Evolutionary conservation across 1,140 invertebrate genomes (phyloP).

Genomic region (Capitella teleta): DNA sequence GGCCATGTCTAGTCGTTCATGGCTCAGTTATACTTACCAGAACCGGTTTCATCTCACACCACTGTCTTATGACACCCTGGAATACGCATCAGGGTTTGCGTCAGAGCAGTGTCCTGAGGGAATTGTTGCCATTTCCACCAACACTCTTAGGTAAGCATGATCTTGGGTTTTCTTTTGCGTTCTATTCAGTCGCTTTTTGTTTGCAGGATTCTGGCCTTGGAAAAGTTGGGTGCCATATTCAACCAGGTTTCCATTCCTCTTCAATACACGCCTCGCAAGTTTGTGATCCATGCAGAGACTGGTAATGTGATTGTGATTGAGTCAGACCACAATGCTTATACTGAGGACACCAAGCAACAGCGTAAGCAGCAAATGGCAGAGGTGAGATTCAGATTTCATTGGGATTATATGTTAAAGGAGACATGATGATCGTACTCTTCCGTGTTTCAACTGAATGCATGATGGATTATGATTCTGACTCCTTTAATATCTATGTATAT

Average conservation of each 20-base stretch:
- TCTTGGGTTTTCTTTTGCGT: not conserved
- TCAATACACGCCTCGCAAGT: slow-evolving; percentile 91
- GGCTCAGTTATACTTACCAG: slow-evolving; percentile 98
- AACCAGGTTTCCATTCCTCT: slow-evolving; percentile 76
- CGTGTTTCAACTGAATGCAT: too few species aligned
- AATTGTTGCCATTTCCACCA: slow-evolving; percentile 96
- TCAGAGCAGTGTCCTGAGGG: slow-evolving; percentile 99
- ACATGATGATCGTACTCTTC: too few species aligned
- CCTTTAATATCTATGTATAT: too few species aligned
- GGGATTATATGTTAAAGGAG: too few species aligned
- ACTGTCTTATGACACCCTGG: slow-evolving; percentile 87
- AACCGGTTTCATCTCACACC: slow-evolving; percentile 84
- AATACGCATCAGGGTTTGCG: slow-evolving; percentile 95
- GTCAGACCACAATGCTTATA: slow-evolving; percentile 97
- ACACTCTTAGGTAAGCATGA: slow-evolving; percentile 63
- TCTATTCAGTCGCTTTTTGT: slow-evolving; percentile 10
- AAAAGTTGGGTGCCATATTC: slow-evolving; percentile 96
- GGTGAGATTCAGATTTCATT: slow-evolving; percentile 39
- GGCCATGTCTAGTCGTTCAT: slow-evolving; percentile 94
- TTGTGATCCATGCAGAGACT: slow-evolving; percentile 85
- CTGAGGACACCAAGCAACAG: slow-evolving; percentile 89
- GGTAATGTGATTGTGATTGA: slow-evolving; percentile 81
- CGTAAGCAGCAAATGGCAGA: slow-evolving; percentile 67
- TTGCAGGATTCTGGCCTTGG: slow-evolving; percentile 79
- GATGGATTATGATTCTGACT: too few species aligned